Base-by-base conservation (phyloP, 1,140 invertebrate species). In the Contarinia nasturtii region DNA sequence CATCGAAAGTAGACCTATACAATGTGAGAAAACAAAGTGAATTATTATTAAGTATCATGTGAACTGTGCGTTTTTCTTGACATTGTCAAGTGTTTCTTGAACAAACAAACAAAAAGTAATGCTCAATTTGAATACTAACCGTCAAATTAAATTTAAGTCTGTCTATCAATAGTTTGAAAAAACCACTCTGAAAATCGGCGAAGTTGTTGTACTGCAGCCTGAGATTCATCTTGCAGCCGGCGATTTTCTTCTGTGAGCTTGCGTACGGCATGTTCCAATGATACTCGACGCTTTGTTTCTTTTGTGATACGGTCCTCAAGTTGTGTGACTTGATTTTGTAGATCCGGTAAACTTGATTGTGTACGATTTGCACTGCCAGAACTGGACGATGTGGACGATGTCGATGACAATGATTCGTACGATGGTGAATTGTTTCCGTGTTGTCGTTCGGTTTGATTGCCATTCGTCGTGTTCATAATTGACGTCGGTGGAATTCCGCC, bases 111-210 rank as follows among this genome's bases (percentile, higher is more conserved):
- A n/a, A n/a, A n/a, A n/a, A n/a, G n/a, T n/a, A n/a, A n/a, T n/a
- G n/a, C n/a, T n/a, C n/a, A n/a, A n/a, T n/a, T n/a, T n/a, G n/a
- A n/a, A n/a, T 38, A 38, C 36, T 7, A 3, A 38, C 36, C 12
- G 3, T 38, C 36, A 38, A 17, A 38, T 38, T 12, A 38, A 38
- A 10, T 27, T 47, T 45, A 49, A 8, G 48, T 71, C 56, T 79
- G 82, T 54, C 78, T 72, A 60, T 89, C 84, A 52, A 89, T 85
- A 22, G 84, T 89, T 56, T 84, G 76, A 57, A 89, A 88, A 55
- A 92, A 89, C 88, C 89, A 94, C 61, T 93, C 87, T 8, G 87
- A 91, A 62, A 92, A 91, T 53, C 82, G 79, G 18, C 86, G 73
- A 10, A 94, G 71, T 57, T 93, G 88, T 54, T 86, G 82, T 10